phyloP scores from a whole-genome alignment of 1,140 invertebrate genomes.

The Caenorhabditis elegans region WBcel235 BX284605.5:6026501-6027000 shows the following conservation, averaged over 20 bases:
- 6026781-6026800: too few relatives aligned
- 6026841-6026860: too few relatives aligned
- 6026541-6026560: slow-evolving; percentile 48
- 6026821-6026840: too few relatives aligned
- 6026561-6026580: slow-evolving; percentile 51
- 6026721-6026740: slow-evolving; percentile 43
- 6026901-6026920: too few relatives aligned
- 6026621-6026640: slow-evolving; percentile 1
- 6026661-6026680: slow-evolving; percentile 48
- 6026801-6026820: too few relatives aligned
- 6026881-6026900: too few relatives aligned
- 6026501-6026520: not conserved
- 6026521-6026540: slow-evolving; percentile 40
- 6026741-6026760: slow-evolving; percentile 45
- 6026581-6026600: slow-evolving; percentile 44
- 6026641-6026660: slow-evolving; percentile 47
- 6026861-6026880: too few relatives aligned
- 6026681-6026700: slow-evolving; percentile 38
- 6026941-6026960: too few relatives aligned
- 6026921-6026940: too few relatives aligned
- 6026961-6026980: too few relatives aligned
- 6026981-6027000: too few relatives aligned
- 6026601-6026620: not conserved
- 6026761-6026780: slow-evolving; percentile 38
- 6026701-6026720: slow-evolving; percentile 41